Base-by-base conservation (phyloP, 2,797 vertebrate species). In the Sarcophilus harrisii region DNA sequence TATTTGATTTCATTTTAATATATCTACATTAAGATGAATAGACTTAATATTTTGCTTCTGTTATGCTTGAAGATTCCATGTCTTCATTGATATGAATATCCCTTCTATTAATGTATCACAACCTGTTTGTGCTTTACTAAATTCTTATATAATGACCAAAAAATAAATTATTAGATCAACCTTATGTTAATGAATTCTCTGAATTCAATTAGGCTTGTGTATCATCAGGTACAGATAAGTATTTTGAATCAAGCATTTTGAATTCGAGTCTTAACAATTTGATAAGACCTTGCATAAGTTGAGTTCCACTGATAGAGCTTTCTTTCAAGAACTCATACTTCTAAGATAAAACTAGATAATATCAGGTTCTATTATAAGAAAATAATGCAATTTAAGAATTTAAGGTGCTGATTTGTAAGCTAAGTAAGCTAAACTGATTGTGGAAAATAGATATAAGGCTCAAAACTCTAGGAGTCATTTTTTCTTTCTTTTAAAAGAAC, bases 321-420 rank as follows among this genome's bases (percentile, higher is more conserved):
- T 81, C 38, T 12, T 73, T 81, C 8, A 73, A 38, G 73, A 81
- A 6, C 4, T 18, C n/a, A 81, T 73, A 18, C 30, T 32, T 38
- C n/a, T 81, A 81, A 73, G 62, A 45, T 90, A 92, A 92, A 66
- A 6, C 14, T 93, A 95, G 66, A 52, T 87, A 92, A 49, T 58
- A 87, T 58, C 93, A 81, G 18, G 1, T 0, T 92, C 93, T 57
- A 93, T 97, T 97, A 93, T 92, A 93, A 96, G 95, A 97, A 92
- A 93, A 1, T 91, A 96, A 96, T 38, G 45, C 10, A 93, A 49
- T 96, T 95, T 96, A 96, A 32, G n/a, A 55, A 97, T 97, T 97
- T 95, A 94, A 96, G 29, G 97, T 97, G 27, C 96, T 97, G 96
- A 45, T 81, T 81, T 81, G 66, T 45, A 81, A 81, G n/a, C 38